Evolutionary conservation across 2,797 vertebrate species (phyloP).

Genomic region (Falco peregrinus): DNA sequence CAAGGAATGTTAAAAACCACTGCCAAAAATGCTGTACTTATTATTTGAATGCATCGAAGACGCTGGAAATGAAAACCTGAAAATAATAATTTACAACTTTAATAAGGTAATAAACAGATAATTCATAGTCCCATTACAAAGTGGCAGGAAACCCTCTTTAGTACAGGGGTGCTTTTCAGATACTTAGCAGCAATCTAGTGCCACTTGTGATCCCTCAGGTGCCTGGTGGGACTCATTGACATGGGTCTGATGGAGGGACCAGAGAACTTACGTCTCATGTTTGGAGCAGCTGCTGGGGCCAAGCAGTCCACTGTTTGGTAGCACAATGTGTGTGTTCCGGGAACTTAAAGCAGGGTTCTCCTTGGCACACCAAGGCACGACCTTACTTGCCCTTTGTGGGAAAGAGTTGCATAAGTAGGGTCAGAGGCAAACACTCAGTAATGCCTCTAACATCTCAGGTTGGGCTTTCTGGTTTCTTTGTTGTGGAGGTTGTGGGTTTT

Average conservation of each 20-base stretch:
- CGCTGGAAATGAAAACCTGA: background rate
- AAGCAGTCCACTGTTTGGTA: background rate
- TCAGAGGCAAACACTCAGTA: background rate
- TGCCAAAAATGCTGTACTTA: background rate
- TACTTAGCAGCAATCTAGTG: background rate
- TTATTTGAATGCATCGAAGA: background rate
- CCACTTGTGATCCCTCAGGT: background rate
- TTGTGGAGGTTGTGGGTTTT: background rate
- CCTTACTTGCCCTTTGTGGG: background rate
- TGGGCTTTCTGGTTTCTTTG: background rate
- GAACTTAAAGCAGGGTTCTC: background rate
- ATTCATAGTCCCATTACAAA: background rate
- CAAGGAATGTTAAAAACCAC: background rate
- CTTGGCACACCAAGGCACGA: fast-evolving
- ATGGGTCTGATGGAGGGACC: background rate
- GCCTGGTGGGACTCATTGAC: background rate
- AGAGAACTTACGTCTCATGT: background rate
- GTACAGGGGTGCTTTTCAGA: background rate
- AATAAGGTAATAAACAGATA: background rate
- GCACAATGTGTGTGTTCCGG: fast-evolving
- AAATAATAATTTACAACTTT: background rate
- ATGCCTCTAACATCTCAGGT: background rate
- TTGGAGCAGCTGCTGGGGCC: background rate
- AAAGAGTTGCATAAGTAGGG: background rate
- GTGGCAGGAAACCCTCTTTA: background rate